A percentile compares a stretch with the other conserved stretches of the same genome.
Conservation (phyloP, 2,888 invertebrate species). For the Drosophila monieri region DNA sequence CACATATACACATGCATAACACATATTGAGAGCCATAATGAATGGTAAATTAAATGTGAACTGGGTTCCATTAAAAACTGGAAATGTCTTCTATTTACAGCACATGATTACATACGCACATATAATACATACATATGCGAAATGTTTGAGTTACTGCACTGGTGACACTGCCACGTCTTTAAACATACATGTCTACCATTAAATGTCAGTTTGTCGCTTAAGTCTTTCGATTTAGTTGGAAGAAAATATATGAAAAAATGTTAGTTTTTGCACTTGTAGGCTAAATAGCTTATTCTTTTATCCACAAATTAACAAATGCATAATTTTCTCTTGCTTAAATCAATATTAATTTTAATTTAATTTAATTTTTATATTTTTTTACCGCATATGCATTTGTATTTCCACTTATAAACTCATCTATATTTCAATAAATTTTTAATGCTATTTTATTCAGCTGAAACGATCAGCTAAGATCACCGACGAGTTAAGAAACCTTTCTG, state of each 20-base stretch:
- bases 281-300: neutral
- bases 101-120: conserved; percentile 13
- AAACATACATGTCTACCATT: conserved; percentile 2
- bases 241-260: neutral
- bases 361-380: neutral
- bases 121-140: conserved; percentile 7
- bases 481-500: conserved; percentile 32
- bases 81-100: conserved; percentile 16
- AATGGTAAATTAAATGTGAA: neutral
- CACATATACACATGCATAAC: neutral
- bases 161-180: conserved; percentile 43
- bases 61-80: conserved; percentile 10
- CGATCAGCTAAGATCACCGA: conserved; percentile 13
- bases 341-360: neutral
- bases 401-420: neutral
- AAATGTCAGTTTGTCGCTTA: conserved; percentile 65
- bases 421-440: conserved; percentile 13
- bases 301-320: neutral
- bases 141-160: conserved; percentile 21
- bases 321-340: neutral
- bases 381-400: conserved; percentile 13
- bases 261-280: no score
- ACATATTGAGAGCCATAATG: neutral
- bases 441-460: conserved; percentile 1
- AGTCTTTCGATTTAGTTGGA: conserved; percentile 68